Evolutionary conservation across 1,140 invertebrate species (phyloP).

Genomic region (Rhagoletis pomonella): DNA sequence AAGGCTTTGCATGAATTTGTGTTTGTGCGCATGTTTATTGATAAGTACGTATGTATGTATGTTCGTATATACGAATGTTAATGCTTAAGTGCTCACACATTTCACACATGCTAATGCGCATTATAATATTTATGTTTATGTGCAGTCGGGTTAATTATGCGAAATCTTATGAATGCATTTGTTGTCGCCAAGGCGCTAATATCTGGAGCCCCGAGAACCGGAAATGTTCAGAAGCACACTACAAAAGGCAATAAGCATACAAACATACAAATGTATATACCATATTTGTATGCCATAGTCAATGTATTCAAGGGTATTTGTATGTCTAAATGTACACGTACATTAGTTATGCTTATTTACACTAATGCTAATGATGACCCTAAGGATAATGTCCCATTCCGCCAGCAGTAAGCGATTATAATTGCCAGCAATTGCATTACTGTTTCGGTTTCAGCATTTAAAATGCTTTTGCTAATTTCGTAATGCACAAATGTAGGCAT

Average conservation of each 20-base stretch:
- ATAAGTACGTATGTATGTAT: neutral
- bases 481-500: neutral
- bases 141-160: neutral
- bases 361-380: conserved; percentile 12
- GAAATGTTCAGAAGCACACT: neutral
- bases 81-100: neutral
- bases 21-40: too few relatives aligned
- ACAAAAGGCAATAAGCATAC: neutral
- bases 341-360: neutral
- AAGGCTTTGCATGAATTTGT: neutral
- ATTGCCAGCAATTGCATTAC: conserved; percentile 8
- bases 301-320: neutral
- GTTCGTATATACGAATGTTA: neutral
- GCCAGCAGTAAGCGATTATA: neutral
- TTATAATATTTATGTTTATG: conserved; percentile 47
- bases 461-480: conserved; percentile 8
- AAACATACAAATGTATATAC: neutral
- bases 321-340: neutral
- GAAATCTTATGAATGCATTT: conserved; percentile 6
- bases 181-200: neutral
- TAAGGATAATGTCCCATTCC: neutral
- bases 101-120: conserved; percentile 38
- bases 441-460: neutral
- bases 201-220: neutral
- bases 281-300: too few relatives aligned